Conservation (phyloP, 2,888 invertebrate species). For the Hirtodrosophila alboralis region DNA sequence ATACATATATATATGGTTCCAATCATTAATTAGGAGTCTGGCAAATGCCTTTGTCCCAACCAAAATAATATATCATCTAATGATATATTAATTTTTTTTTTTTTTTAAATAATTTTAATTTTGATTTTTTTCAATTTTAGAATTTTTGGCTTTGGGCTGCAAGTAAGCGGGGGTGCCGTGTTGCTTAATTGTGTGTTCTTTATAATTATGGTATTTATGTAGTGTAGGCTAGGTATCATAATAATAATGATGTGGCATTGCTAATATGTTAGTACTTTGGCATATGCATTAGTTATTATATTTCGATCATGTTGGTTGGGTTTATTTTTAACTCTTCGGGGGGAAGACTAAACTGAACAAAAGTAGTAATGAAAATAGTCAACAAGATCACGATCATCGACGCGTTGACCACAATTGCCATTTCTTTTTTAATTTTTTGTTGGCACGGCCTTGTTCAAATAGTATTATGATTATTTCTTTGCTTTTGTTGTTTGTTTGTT, state of each 20-base stretch:
- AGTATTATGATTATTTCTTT: conserved; percentile 40
- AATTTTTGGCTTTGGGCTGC: conserved; percentile 72
- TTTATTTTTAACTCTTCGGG: conserved; percentile 39
- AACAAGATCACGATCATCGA: conserved; percentile 55
- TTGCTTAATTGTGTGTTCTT: conserved; percentile 19
- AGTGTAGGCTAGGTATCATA: conserved; percentile 36
- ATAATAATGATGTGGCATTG: conserved; percentile 46
- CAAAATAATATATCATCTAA: conserved; percentile 21
- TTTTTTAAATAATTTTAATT: not conserved
- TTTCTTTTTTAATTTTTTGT: conserved; percentile 22
- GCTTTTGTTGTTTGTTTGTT: too few species aligned
- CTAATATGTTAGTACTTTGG: conserved; percentile 40
- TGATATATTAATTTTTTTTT: conserved; percentile 8
- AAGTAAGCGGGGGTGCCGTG: conserved; percentile 53
- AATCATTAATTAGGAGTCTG: conserved; percentile 19
- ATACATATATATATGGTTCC: too few species aligned
- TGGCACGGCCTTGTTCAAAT: conserved; percentile 37
- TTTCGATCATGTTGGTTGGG: conserved; percentile 42
- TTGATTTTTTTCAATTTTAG: conserved; percentile 1
- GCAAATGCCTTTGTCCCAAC: conserved; percentile 37
- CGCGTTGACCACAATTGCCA: conserved; percentile 47
- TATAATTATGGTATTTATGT: not conserved
- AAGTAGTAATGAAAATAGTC: conserved; percentile 76
- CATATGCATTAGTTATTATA: conserved; percentile 46
- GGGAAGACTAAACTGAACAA: conserved; percentile 74